Conservation (phyloP, 2,888 invertebrate genomes). For the Hipparchia sbordonii region DNA sequence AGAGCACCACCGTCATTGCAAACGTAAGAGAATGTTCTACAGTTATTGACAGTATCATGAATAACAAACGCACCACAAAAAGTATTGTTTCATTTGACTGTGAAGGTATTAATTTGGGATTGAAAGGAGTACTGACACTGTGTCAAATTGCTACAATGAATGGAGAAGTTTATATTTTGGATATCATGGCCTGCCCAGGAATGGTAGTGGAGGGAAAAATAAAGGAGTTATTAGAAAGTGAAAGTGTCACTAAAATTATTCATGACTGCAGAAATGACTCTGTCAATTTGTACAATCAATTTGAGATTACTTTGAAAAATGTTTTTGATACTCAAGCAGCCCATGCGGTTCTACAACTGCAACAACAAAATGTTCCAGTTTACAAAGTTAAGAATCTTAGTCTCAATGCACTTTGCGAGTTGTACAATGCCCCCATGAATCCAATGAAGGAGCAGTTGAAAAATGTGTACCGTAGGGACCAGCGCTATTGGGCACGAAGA, state of each 20-base stretch:
- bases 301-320: slow-evolving; percentile 90
- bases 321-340: slow-evolving; percentile 97
- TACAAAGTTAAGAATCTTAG: slow-evolving; percentile 97
- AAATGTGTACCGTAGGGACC: slow-evolving; percentile 92
- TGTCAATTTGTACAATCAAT: slow-evolving; percentile 92
- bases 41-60: slow-evolving; percentile 88
- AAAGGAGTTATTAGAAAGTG: slow-evolving; percentile 90
- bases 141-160: slow-evolving; percentile 92
- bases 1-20: slow-evolving; percentile 91
- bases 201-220: slow-evolving; percentile 91
- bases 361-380: slow-evolving; percentile 94
- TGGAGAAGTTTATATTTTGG: slow-evolving; percentile 93
- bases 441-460: slow-evolving; percentile 95
- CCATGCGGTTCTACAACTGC: slow-evolving; percentile 94
- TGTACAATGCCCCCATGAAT: slow-evolving; percentile 93
- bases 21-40: slow-evolving; percentile 90
- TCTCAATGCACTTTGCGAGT: slow-evolving; percentile 94
- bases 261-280: slow-evolving; percentile 97
- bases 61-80: slow-evolving; percentile 78
- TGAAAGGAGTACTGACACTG: slow-evolving; percentile 93
- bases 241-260: slow-evolving; percentile 92
- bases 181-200: slow-evolving; percentile 92
- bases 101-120: slow-evolving; percentile 95
- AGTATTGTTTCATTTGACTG: slow-evolving; percentile 93
- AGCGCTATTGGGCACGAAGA: slow-evolving; percentile 94